Conservation (phyloP, 1,140 invertebrate genomes). For the Leptonema lineaticorne region DNA sequence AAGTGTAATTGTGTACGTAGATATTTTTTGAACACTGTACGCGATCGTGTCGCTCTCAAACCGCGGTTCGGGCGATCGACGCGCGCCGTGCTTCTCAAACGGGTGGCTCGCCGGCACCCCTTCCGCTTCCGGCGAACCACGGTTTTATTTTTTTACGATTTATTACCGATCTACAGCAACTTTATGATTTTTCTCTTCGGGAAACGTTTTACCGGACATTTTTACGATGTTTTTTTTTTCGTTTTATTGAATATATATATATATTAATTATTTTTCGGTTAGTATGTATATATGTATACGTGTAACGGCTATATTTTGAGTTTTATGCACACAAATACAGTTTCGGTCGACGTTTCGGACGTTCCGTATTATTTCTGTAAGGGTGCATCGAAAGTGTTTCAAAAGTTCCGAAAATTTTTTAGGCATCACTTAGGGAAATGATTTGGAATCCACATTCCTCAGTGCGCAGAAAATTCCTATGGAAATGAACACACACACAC, state of each 20-base stretch:
- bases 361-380: conserved; percentile 40
- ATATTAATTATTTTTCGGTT: background rate
- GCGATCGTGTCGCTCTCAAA: no score
- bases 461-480: background rate
- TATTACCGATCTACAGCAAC: conserved; percentile 34
- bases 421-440: conserved; percentile 34
- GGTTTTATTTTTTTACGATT: background rate
- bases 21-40: no score
- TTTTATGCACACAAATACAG: conserved; percentile 38
- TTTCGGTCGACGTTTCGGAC: conserved; percentile 39
- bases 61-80: no score
- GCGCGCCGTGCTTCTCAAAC: no score
- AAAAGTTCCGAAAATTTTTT: conserved; percentile 33
- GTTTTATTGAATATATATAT: background rate
- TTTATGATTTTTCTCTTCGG: conserved; percentile 31
- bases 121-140: background rate
- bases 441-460: conserved; percentile 24
- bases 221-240: conserved; percentile 6
- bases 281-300: background rate
- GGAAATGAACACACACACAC: background rate
- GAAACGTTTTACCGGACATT: conserved; percentile 34
- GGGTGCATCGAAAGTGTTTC: conserved; percentile 42
- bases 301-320: conserved; percentile 16
- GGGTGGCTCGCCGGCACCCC: background rate
- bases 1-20: no score